Evolutionary conservation across 2,888 invertebrate genomes (phyloP), one percentile per base, ranked within the genome.

Genomic region (Drosophila prolongata): DNA sequence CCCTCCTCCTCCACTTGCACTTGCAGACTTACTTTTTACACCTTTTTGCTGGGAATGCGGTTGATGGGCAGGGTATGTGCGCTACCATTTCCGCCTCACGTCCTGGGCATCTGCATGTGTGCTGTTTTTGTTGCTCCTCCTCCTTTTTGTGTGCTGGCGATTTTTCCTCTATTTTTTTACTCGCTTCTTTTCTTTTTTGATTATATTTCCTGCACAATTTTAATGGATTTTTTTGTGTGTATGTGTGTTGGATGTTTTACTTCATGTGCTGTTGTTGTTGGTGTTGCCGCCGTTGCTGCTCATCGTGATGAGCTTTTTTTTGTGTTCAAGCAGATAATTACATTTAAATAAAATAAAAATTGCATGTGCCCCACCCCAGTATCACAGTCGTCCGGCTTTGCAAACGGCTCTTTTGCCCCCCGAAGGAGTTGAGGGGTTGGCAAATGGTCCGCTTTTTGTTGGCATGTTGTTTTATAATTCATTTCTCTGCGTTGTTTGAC

Each of bases 291-390:
- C 52, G 58, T 38, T 56, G 50, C 68, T 73, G 80, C 81, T 87
- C 82, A 77, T 88, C 88, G 81, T 82, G 89, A 89, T 86, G 90
- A 89, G 83, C 77, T 84, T 83, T 90, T 90, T 82, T 80, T 87
- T 82, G 70, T 91, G 88, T 88, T 90, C 89, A 88, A 89, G 87
- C 90, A 91, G 91, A 91, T 91, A 91, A 91, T 91, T 91, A 91
- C 91, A 91, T 91, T 91, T 91, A 91, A 91, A 91, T 91, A 91
- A 91, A 91, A 91, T 91, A 90, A 91, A 91, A 91, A 90, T 91
- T 91, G 90, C 83, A 91, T 91, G 90, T 80, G 79, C 76, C 74
- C 44, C 46, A 38, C 57, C 71, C 46, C 40, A 42, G 30, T 6
- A 44, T 34, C 11, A 5, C 34, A 34, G 16, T 49, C 49, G 35